Conservation (phyloP, 2,888 invertebrate species). For the Fragum sueziense region DNA sequence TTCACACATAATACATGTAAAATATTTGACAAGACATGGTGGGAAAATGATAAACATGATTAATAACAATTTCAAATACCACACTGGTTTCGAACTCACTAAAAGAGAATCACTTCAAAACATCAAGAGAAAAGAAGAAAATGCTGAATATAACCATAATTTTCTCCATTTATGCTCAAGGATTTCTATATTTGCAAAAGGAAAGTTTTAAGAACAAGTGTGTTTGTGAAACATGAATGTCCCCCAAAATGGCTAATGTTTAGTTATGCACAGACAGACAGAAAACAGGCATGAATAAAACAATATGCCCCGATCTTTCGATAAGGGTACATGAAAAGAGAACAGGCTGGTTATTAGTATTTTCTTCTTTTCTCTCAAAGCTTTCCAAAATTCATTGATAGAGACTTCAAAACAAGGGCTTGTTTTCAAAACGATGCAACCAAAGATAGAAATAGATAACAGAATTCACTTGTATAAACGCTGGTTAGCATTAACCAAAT, state of each 20-base stretch:
- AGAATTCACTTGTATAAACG: too few species aligned
- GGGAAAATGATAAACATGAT: too few species aligned
- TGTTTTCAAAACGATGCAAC: background rate
- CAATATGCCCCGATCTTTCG: background rate
- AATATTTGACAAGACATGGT: too few species aligned
- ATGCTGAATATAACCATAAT: too few species aligned
- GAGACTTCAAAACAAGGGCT: too few species aligned
- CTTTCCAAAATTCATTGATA: background rate
- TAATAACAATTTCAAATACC: too few species aligned
- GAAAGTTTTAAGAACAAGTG: background rate
- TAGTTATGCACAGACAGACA: background rate
- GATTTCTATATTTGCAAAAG: background rate
- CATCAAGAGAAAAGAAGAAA: too few species aligned
- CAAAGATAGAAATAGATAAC: background rate
- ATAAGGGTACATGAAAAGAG: background rate
- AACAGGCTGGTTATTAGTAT: background rate
- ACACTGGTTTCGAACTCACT: too few species aligned
- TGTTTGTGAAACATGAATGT: background rate
- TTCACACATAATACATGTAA: too few species aligned
- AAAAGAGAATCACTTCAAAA: too few species aligned
- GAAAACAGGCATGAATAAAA: background rate
- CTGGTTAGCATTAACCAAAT: too few species aligned
- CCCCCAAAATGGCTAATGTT: background rate
- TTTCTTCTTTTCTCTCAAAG: background rate
- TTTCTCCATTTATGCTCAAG: too few species aligned